Conservation (phyloP, 2,888 invertebrate genomes). For the Scelioninae gen. 1 region DNA sequence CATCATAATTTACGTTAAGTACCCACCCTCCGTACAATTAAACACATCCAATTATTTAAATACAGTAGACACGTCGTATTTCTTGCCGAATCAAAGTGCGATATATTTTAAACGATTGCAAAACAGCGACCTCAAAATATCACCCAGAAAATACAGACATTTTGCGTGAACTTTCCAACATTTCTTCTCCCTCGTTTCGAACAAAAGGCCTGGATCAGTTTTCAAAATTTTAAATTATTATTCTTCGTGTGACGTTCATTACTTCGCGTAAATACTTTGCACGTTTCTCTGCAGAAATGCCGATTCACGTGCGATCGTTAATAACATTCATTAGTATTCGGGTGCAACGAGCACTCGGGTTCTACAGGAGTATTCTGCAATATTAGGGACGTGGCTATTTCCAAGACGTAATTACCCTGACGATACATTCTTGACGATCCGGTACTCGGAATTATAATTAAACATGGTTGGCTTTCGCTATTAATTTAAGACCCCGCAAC, state of each 20-base stretch:
- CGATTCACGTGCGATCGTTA: constrained; percentile 68
- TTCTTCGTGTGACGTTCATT: constrained; percentile 42
- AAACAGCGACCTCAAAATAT: constrained; percentile 10
- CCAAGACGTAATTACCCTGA: constrained; percentile 63
- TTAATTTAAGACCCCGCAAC: constrained; percentile 70
- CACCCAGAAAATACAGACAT: constrained; percentile 10
- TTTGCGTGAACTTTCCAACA: neutral
- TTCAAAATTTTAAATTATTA: constrained; percentile 54
- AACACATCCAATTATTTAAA: constrained; percentile 41
- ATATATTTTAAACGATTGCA: constrained; percentile 22
- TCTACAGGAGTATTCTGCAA: constrained; percentile 52
- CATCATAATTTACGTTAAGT: constrained; percentile 45
- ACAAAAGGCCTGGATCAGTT: constrained; percentile 43
- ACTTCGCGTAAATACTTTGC: constrained; percentile 32
- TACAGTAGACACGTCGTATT: constrained; percentile 41
- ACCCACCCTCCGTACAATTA: constrained; percentile 25
- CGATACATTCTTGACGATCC: constrained; percentile 64
- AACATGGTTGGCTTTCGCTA: constrained; percentile 71
- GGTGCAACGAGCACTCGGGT: constrained; percentile 63
- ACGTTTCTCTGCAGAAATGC: constrained; percentile 49
- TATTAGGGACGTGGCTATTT: constrained; percentile 65
- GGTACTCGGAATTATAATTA: constrained; percentile 71
- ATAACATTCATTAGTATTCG: constrained; percentile 71
- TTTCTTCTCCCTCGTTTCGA: constrained; percentile 19
- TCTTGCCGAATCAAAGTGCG: constrained; percentile 18